Evolutionary conservation across 2,113 vertebrate genomes (phyloP).

Genomic region (Melierax canorus): DNA sequence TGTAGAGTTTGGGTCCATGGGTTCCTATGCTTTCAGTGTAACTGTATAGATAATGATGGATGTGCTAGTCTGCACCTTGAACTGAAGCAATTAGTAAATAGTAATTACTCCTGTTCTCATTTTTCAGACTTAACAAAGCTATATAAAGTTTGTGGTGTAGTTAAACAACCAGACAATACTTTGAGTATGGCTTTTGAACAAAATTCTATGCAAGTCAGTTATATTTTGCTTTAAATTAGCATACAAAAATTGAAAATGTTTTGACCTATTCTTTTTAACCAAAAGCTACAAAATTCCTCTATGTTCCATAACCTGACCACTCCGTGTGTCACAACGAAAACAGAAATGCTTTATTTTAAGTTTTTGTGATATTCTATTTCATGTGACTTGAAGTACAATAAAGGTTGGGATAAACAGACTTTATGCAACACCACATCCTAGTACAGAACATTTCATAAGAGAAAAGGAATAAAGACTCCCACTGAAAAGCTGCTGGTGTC

Average conservation of each 20-base stretch:
- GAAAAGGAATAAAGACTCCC: slow-evolving; percentile 36
- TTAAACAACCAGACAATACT: not conserved
- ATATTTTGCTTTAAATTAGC: not conserved
- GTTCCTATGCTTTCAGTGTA: not conserved
- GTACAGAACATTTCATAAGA: slow-evolving; percentile 6
- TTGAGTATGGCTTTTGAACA: not conserved
- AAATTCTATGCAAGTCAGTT: not conserved
- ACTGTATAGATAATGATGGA: not conserved
- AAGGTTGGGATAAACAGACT: not conserved
- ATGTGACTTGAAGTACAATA: not conserved
- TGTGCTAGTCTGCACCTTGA: not conserved
- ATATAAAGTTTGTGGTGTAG: not conserved
- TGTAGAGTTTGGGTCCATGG: not conserved
- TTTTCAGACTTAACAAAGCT: not conserved
- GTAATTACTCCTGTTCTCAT: not conserved
- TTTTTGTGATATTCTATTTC: not conserved
- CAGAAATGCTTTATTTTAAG: not conserved
- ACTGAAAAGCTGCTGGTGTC: slow-evolving; percentile 38
- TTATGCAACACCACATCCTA: not conserved
- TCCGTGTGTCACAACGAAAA: not conserved
- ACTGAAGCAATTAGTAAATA: not conserved
- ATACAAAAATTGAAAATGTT: not conserved
- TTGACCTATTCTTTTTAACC: not conserved
- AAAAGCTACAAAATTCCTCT: not conserved
- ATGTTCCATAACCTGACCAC: not conserved